Conservation (phyloP, 2,888 invertebrate species). For the Aleiodes alternator region DNA sequence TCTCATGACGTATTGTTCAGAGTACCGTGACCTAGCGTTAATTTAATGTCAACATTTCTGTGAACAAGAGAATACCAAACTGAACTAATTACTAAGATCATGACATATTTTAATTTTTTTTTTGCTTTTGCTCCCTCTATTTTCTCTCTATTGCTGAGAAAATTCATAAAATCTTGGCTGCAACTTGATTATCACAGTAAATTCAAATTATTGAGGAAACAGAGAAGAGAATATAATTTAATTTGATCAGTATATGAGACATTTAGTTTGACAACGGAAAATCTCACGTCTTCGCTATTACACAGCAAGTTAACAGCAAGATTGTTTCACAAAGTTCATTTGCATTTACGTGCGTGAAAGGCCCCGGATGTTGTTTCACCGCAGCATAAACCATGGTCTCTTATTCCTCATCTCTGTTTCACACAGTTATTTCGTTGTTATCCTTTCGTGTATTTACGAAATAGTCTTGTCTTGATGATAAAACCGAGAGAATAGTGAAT, state of each 20-base stretch:
- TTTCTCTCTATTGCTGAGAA: too few species aligned
- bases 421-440: constrained; percentile 4
- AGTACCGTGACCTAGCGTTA: constrained; percentile 47
- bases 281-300: constrained; percentile 58
- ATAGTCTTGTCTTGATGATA: constrained; percentile 6
- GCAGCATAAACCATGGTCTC: constrained; percentile 33
- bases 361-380: constrained; percentile 43
- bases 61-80: constrained; percentile 10
- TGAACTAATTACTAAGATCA: constrained; percentile 21
- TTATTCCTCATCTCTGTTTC: constrained; percentile 27
- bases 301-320: constrained; percentile 58
- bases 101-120: constrained; percentile 7
- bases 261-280: constrained; percentile 53
- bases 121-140: background rate
- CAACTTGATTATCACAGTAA: background rate
- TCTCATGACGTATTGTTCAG: constrained; percentile 48
- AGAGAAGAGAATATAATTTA: constrained; percentile 31
- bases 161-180: too few species aligned
- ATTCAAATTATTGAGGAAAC: background rate
- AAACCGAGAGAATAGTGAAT: constrained; percentile 4
- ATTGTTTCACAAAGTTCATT: constrained; percentile 62
- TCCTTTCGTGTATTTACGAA: constrained; percentile 17
- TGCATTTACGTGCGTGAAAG: constrained; percentile 50
- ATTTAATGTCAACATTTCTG: constrained; percentile 52
- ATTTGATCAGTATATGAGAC: constrained; percentile 53